Evolutionary conservation across 2,888 invertebrate genomes (phyloP).

Genomic region (Pachydiplax longipennis): DNA sequence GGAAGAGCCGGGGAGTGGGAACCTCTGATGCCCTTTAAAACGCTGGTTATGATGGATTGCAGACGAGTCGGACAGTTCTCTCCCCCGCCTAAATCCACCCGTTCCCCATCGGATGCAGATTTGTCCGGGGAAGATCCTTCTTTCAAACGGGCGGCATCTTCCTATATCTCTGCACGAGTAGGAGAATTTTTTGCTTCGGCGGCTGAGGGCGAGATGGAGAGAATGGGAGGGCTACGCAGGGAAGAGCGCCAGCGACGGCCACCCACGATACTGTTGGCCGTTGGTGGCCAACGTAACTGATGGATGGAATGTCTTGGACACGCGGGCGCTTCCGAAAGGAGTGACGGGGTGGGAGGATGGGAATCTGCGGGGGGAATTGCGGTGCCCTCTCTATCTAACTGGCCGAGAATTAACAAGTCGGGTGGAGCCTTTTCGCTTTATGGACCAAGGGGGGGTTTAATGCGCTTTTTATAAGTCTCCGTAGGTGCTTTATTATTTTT

Average conservation of each 20-base stretch:
- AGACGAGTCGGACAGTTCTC: neutral
- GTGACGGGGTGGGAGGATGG: neutral
- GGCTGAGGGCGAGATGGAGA: neutral
- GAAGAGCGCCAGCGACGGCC: constrained; percentile 8
- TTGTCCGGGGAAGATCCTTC: constrained; percentile 17
- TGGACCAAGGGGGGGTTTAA: neutral
- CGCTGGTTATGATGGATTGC: constrained; percentile 37
- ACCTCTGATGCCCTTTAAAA: constrained; percentile 4
- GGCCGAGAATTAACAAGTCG: neutral
- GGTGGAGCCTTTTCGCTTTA: neutral
- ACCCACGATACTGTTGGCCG: constrained; percentile 33
- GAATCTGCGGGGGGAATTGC: neutral
- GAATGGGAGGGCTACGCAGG: neutral
- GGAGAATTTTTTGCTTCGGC: constrained; percentile 11
- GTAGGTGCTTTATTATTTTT: neutral
- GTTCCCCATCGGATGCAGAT: constrained; percentile 10
- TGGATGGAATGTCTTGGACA: constrained; percentile 43
- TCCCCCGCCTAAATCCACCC: neutral
- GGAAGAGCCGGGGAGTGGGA: neutral
- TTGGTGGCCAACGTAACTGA: constrained; percentile 36
- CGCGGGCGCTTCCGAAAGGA: constrained; percentile 37
- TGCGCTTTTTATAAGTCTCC: constrained; percentile 14
- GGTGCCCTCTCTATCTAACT: neutral
- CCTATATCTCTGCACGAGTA: neutral
- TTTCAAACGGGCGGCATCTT: constrained; percentile 1